Conservation (phyloP, 1,140 invertebrate species). For the Hormaphis cornu region DNA sequence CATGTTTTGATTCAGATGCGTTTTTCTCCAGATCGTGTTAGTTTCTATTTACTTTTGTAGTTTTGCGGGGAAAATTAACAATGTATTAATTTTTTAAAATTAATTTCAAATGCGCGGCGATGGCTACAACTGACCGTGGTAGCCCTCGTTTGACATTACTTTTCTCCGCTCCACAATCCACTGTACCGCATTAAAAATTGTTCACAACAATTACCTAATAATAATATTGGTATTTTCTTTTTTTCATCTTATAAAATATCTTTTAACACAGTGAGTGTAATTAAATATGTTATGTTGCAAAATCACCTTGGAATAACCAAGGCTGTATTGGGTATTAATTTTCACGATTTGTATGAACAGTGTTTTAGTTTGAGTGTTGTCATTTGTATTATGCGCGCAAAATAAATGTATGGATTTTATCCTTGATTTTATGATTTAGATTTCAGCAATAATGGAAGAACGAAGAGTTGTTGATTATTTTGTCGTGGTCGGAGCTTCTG, state of each 20-base stretch:
- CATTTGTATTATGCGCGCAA: too few species aligned
- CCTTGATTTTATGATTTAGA: too few species aligned
- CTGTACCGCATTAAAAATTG: too few species aligned
- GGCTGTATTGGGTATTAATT: background rate
- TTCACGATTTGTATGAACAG: background rate
- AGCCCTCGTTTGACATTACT: background rate
- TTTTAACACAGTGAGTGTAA: background rate
- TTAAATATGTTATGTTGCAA: slow-evolving; percentile 16
- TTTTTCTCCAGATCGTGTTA: background rate
- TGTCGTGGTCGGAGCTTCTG: slow-evolving; percentile 87
- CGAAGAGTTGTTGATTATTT: slow-evolving; percentile 86
- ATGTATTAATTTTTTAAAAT: slow-evolving; percentile 19
- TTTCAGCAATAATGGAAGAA: slow-evolving; percentile 57
- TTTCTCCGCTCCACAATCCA: too few species aligned
- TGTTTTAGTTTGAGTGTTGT: background rate
- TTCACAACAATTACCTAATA: background rate
- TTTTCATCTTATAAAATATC: background rate
- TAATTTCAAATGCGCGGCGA: slow-evolving; percentile 14
- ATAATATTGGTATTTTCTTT: background rate
- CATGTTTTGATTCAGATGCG: background rate
- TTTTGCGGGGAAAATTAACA: background rate
- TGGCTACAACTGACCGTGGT: background rate
- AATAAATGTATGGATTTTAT: too few species aligned
- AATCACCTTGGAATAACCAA: slow-evolving; percentile 18
- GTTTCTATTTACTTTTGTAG: background rate